Base-by-base conservation (phyloP, 2,888 invertebrate genomes). In the Xylota sylvarum region DNA sequence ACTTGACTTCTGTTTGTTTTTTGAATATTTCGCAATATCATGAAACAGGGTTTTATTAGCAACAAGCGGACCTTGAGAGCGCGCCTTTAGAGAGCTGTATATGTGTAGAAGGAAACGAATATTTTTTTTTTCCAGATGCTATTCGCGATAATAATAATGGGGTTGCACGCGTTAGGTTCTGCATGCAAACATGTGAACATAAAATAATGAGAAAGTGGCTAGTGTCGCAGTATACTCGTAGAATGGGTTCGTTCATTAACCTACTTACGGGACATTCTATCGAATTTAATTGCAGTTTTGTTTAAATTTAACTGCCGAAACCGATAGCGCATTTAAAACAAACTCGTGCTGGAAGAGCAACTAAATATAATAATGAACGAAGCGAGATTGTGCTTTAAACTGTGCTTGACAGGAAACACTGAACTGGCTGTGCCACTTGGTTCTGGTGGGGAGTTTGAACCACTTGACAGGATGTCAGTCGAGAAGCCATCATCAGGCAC, bases 131-230 rank as follows among this genome's bases (percentile, higher is more conserved):
- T 35, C 37, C 52, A 40, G 23, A 52, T 67, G 37, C 58, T 69
- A 52, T 37, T 60, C 43, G 62, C 52, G 52, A 60, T 77, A 52
- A 43, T 43, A 30, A 50, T 60, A 19, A 30, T 62, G 40, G 30
- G 37, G 58, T 58, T 60, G 62, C 52, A 62, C 27, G 48, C 32
- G 58, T 58, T 40, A n/a, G 7, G 7, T 10, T 9, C n/a, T 17
- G 17, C 67, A 77, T 27, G 77, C 67, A 69, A 77, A 48, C 67
- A 40, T 77, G 77, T 50, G 30, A 67, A 50, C 58, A 37, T 9
- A 3, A 4, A 37, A 37, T 37, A 37, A 37, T 37, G 37, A 35
- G 37, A 37, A 10, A 37, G 10, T 37, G 37, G 9, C 17, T 2
- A 46, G 6, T 46, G 65, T 37, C 58, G 27, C 56, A 40, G 19